Conservation (phyloP, 2,113 vertebrate genomes). For the Pionites leucogaster region DNA sequence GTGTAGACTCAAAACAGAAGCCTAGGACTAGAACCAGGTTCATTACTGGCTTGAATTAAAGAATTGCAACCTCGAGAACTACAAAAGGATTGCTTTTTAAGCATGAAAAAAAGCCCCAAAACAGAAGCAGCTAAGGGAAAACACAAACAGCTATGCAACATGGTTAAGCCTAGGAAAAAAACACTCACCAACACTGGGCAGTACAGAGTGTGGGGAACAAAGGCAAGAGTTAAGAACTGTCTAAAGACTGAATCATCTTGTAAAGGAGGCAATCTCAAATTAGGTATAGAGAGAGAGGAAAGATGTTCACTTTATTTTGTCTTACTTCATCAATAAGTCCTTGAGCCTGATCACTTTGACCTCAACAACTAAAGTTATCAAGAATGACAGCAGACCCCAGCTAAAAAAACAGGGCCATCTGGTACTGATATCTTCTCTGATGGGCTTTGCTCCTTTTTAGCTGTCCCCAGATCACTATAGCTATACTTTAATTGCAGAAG, state of each 20-base stretch:
- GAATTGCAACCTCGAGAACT: not conserved
- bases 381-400: accelerated
- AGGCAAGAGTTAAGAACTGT: not conserved
- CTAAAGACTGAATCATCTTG: not conserved
- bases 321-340: not conserved
- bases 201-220: not conserved
- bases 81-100: not conserved
- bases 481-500: not conserved
- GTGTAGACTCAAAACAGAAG: not conserved
- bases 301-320: not conserved
- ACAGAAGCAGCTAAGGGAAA: not conserved
- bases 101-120: too few relatives aligned
- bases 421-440: not conserved
- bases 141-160: not conserved
- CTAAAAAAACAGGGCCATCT: not conserved
- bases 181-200: not conserved
- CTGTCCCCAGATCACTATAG: not conserved
- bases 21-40: not conserved
- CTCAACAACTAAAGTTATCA: not conserved
- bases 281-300: not conserved
- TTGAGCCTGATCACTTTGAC: not conserved
- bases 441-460: not conserved
- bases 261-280: not conserved
- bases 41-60: not conserved
- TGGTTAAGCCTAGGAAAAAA: not conserved